Evolutionary conservation across 2,888 invertebrate species (phyloP).

Genomic region (Drosophila aldrichi): DNA sequence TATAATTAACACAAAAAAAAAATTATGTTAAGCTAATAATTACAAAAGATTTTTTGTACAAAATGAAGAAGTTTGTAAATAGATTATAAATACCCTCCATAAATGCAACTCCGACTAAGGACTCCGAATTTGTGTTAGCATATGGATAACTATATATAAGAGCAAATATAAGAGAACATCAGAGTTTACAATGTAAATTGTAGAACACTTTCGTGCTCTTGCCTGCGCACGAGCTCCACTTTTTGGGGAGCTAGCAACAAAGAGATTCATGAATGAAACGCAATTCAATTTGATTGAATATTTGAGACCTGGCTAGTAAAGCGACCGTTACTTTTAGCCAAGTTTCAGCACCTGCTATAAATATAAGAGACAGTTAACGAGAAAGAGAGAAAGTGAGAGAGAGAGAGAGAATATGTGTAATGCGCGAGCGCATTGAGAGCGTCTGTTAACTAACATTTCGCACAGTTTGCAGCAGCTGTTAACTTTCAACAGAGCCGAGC

Average conservation of each 20-base stretch:
- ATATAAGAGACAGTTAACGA: constrained; percentile 20
- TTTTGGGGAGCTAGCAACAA: not conserved
- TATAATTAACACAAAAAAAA: no score
- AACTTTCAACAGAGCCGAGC: not conserved
- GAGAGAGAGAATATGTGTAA: constrained; percentile 3
- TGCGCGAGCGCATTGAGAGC: constrained; percentile 36
- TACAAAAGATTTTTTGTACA: no score
- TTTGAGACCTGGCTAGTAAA: not conserved
- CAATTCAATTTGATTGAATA: not conserved
- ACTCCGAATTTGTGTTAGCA: not conserved
- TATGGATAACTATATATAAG: not conserved
- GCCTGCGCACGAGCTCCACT: not conserved
- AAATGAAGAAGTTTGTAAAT: no score
- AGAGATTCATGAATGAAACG: not conserved
- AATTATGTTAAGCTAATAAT: no score
- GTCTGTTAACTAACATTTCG: constrained; percentile 37
- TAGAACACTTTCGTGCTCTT: not conserved
- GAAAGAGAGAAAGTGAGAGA: constrained; percentile 1
- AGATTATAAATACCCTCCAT: no score
- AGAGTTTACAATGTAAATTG: not conserved
- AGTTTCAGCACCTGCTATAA: constrained; percentile 33
- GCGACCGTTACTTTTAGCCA: constrained; percentile 16
- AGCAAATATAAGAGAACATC: not conserved
- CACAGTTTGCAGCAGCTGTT: constrained; percentile 36
- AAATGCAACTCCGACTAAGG: no score